phyloP scores from a whole-genome alignment of 2,113 vertebrate genomes.

The Cheirogaleus medius region DNA sequence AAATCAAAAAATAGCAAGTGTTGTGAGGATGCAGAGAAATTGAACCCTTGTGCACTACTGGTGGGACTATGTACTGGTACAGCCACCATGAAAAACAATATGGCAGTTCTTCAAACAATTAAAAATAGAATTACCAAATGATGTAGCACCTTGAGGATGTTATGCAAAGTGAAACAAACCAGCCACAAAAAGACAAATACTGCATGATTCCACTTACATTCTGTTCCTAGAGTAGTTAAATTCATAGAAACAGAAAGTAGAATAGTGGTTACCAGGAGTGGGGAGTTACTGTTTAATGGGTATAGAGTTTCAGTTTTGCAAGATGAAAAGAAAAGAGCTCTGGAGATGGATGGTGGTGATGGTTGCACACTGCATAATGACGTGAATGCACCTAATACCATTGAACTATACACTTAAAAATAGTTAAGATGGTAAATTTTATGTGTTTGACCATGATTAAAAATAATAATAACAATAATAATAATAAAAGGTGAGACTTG shows the following conservation, averaged over 20 bases:
- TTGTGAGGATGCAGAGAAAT: background rate
- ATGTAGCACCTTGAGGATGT: background rate
- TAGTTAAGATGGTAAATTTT: background rate
- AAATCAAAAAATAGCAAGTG: background rate
- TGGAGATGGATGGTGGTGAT: background rate
- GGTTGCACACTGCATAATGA: background rate
- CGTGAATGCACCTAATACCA: background rate
- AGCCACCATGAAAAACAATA: background rate
- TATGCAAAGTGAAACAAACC: background rate
- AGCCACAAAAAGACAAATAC: background rate
- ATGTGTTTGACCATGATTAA: background rate
- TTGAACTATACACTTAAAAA: background rate
- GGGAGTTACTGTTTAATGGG: background rate
- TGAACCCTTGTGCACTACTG: background rate
- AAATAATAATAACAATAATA: background rate
- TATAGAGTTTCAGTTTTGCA: background rate
- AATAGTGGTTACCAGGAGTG: background rate
- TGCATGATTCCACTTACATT: background rate
- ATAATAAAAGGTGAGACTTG: background rate
- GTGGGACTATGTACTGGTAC: background rate
- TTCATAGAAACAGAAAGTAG: background rate
- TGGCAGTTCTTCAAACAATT: background rate
- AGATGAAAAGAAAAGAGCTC: background rate
- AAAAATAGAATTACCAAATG: background rate
- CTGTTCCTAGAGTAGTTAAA: background rate